A percentile compares a stretch with the other conserved stretches of the same genome.
phyloP scores from a whole-genome alignment of 2,113 vertebrate species.

The Narcine bancroftii region DNA sequence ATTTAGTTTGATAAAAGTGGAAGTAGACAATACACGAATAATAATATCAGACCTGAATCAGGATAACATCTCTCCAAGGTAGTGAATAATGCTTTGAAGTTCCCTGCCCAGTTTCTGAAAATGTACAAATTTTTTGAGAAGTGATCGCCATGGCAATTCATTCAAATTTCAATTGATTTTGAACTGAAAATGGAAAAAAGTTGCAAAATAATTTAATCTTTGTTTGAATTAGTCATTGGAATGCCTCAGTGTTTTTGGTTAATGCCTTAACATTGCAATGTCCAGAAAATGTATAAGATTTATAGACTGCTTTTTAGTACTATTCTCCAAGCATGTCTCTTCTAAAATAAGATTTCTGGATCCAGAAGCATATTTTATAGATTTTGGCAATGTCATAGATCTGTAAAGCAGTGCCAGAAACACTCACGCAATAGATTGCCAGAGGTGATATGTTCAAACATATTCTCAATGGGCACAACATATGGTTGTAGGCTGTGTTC shows the following conservation, averaged over 20 bases:
- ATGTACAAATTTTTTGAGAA: no score
- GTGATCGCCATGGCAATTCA: no score
- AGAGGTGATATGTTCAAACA: conserved; percentile 19
- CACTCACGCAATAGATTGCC: neutral
- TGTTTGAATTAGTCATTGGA: neutral
- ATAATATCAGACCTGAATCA: no score
- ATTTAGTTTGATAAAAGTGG: no score
- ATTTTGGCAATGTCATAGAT: neutral
- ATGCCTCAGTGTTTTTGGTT: neutral
- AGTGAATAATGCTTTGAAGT: no score
- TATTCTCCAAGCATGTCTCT: neutral
- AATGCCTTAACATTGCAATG: neutral
- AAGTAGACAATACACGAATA: no score
- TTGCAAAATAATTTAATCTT: no score
- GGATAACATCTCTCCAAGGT: no score
- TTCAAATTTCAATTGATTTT: no score
- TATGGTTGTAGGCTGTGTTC: conserved; percentile 25
- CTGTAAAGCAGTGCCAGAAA: neutral
- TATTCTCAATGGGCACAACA: conserved; percentile 28
- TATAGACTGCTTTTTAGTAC: neutral
- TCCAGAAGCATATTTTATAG: neutral
- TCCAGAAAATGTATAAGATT: neutral
- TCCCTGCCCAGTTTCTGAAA: no score
- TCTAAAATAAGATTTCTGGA: neutral
- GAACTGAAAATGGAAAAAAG: no score